phyloP scores from a whole-genome alignment of 2,888 invertebrate genomes.

The Chrysotoxum bicinctum region DNA sequence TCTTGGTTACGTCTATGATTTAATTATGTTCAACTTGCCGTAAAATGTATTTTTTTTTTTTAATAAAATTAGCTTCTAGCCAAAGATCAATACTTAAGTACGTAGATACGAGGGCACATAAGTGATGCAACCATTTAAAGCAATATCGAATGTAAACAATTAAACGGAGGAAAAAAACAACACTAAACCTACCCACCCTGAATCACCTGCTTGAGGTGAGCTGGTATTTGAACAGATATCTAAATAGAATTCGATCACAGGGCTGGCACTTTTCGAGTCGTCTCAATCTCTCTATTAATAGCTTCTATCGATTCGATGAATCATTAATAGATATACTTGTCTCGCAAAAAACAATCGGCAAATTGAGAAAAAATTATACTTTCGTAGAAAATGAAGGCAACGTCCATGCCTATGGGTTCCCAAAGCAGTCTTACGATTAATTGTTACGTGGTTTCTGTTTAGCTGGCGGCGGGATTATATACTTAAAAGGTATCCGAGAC shows the following conservation, averaged over 20 bases:
- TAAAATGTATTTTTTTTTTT: slow-evolving; percentile 40
- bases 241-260: slow-evolving; percentile 44
- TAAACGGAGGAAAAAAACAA: background rate
- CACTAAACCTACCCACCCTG: slow-evolving; percentile 31
- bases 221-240: slow-evolving; percentile 39
- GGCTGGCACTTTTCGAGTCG: slow-evolving; percentile 33
- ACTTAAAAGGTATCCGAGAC: background rate
- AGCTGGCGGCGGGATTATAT: background rate
- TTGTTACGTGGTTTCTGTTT: background rate
- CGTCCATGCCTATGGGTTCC: background rate
- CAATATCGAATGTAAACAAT: slow-evolving; percentile 19
- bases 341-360: background rate
- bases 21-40: slow-evolving; percentile 35
- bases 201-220: slow-evolving; percentile 54
- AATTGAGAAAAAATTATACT: background rate
- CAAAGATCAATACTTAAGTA: slow-evolving; percentile 28
- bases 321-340: slow-evolving; percentile 15
- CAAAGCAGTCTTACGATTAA: background rate
- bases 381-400: background rate
- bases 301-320: slow-evolving; percentile 24
- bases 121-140: slow-evolving; percentile 8
- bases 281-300: slow-evolving; percentile 34
- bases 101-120: background rate
- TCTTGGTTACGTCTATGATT: slow-evolving; percentile 3
- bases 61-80: slow-evolving; percentile 48